A percentile compares a stretch with the other conserved stretches of the same genome.
These are phyloP conservation scores for Neolamprologus fasciatus DNA, from an alignment of 2,113 vertebrate genomes.

Conservation along the genomic window DNA sequence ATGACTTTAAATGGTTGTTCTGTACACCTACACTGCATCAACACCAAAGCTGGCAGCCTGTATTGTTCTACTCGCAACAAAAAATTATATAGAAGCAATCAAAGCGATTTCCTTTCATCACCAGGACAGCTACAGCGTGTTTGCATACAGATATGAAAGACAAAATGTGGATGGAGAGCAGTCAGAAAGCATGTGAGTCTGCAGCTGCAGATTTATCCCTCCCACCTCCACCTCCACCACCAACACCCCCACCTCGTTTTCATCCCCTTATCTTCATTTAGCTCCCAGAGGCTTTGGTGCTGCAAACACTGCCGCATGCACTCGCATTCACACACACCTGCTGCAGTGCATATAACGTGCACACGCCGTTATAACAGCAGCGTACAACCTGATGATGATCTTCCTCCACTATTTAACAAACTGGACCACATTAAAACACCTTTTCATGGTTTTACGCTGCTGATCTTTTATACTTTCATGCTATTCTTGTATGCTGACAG, in stretches of 20 bases:
- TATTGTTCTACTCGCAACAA: neutral
- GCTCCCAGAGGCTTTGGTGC: neutral
- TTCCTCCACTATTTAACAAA: neutral
- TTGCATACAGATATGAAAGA: neutral
- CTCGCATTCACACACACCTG: neutral
- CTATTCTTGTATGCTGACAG: neutral
- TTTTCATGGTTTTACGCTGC: neutral
- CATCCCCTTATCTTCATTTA: neutral
- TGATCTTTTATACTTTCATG: neutral
- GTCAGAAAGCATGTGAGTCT: neutral
- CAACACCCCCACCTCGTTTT: neutral
- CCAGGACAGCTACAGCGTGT: neutral
- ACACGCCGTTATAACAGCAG: neutral
- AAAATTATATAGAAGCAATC: conserved; percentile 8
- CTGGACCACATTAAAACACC: neutral
- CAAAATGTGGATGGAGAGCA: neutral
- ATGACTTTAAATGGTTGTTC: neutral
- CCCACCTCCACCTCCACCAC: neutral
- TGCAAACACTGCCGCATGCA: neutral
- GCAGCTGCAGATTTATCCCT: neutral
- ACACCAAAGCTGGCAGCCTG: neutral
- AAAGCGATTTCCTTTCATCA: conserved; percentile 1
- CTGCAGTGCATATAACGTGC: neutral
- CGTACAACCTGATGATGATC: neutral
- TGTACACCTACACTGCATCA: neutral